A percentile compares a stretch with the other conserved stretches of the same genome.
phyloP scores from a whole-genome alignment of 2,888 invertebrate genomes.

The Tenthredo mesomela region DNA sequence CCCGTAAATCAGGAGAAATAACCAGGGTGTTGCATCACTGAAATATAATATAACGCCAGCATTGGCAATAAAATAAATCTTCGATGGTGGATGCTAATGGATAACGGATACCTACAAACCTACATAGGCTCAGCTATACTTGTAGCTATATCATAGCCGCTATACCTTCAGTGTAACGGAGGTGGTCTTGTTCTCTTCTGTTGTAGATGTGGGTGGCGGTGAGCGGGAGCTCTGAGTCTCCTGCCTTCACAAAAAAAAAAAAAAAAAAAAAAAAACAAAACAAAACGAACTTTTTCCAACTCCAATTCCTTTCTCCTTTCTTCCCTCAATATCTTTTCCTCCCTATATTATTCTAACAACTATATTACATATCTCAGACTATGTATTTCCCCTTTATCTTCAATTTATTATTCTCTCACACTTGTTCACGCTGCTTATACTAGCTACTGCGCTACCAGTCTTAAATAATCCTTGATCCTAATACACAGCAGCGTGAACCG shows the following conservation, averaged over 20 bases:
- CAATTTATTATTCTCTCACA: background rate
- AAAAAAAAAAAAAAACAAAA: conserved; percentile 39
- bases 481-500: background rate
- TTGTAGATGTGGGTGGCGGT: conserved; percentile 79
- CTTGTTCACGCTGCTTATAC: conserved; percentile 15
- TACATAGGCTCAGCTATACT: conserved; percentile 40
- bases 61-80: conserved; percentile 71
- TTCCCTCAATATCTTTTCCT: background rate
- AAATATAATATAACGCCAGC: conserved; percentile 35
- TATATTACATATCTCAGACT: background rate
- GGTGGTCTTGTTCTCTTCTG: conserved; percentile 78
- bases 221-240: conserved; percentile 77
- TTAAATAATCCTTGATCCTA: background rate
- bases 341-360: background rate
- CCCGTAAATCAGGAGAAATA: conserved; percentile 72
- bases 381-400: background rate
- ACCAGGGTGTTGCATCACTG: conserved; percentile 59
- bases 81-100: conserved; percentile 74
- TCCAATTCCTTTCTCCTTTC: conserved; percentile 8
- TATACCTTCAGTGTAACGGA: conserved; percentile 77
- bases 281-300: conserved; percentile 27
- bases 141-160: conserved; percentile 39
- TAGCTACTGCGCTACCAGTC: conserved; percentile 23
- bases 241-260: conserved; percentile 67
- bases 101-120: conserved; percentile 56